Base-by-base conservation (phyloP, 2,797 vertebrate genomes). In the Sebastes matsubarae region DNA sequence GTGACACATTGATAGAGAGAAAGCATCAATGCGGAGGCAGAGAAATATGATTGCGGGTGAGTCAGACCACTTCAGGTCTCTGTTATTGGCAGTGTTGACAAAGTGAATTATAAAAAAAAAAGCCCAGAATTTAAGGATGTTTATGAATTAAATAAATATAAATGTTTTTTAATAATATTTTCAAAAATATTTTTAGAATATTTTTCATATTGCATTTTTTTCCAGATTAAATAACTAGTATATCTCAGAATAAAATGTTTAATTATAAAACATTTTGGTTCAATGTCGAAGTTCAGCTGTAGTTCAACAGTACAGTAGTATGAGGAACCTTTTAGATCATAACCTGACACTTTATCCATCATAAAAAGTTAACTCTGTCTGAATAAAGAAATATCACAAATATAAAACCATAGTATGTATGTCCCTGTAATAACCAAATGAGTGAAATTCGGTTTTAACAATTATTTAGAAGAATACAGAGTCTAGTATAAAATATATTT, bases 11-110 rank as follows among this genome's bases (percentile, higher is more conserved):
- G 66, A 54, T n/a, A 32, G 25, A 65, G 2, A 29, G 42, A 59
- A 14, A 73, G 76, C 76, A 42, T 72, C 55, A 57, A 71, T 85
- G 60, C 30, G 7, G 52, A 64, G 67, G 46, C 66, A 77, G 8
- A 76, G 27, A 79, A 71, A 72, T 52, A 80, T 82, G 72, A 77
- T 87, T 74, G 67, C 80, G 8, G 92, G 94, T 95, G 80, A 92
- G 90, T 92, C 18, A 8, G 7, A 70, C 8, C 24, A 54, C 54
- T 54, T 83, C 16, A 46, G 25, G 24, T 30, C 27, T 59, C 32
- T 46, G n/a, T 5, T 34, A 24, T 6, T 70, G 4, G 14, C 12
- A 30, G 30, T 16, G 12, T 10, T 29, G 55, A 22, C 34, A 38
- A 16, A 24, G 18, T 50, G n/a, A 27, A 52, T 63, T 63, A 16